Percentiles rank a stretch among this genome's conserved stretches.
These are phyloP conservation scores for Neotragus pygmaeus DNA, from an alignment of 2,113 vertebrate species.

Conservation along the genomic window DNA sequence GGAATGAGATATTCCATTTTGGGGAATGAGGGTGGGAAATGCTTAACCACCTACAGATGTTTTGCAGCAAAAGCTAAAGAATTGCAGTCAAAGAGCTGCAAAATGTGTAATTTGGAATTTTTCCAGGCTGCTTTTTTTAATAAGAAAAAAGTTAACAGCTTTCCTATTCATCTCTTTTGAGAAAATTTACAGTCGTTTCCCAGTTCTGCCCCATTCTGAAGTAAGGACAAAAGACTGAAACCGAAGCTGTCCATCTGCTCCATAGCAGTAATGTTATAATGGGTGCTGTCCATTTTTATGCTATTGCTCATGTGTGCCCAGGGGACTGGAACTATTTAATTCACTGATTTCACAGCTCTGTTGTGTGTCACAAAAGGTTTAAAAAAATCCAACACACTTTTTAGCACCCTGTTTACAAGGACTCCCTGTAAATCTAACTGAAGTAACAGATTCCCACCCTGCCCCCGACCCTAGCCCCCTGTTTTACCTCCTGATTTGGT, in stretches of 20 bases:
- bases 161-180: slow-evolving; percentile 68
- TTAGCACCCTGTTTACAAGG: slow-evolving; percentile 74
- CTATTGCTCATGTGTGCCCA: slow-evolving; percentile 61
- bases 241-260: slow-evolving; percentile 48
- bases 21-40: slow-evolving; percentile 35
- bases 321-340: slow-evolving; percentile 76
- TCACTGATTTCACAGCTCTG: slow-evolving; percentile 76
- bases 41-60: slow-evolving; percentile 64
- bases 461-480: not conserved
- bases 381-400: slow-evolving; percentile 72
- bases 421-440: slow-evolving; percentile 68
- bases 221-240: slow-evolving; percentile 62
- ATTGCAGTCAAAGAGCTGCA: slow-evolving; percentile 65
- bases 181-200: slow-evolving; percentile 74
- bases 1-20: slow-evolving; percentile 56
- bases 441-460: slow-evolving; percentile 65
- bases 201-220: slow-evolving; percentile 54
- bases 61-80: slow-evolving; percentile 55
- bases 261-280: slow-evolving; percentile 36
- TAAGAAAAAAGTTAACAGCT: slow-evolving; percentile 74
- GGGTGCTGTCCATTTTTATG: slow-evolving; percentile 22
- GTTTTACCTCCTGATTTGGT: slow-evolving; percentile 33
- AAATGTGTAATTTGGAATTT: slow-evolving; percentile 76
- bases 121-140: slow-evolving; percentile 70
- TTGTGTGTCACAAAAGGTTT: slow-evolving; percentile 76